Evolutionary conservation across 2,113 vertebrate species (phyloP).

Genomic region (Anseranas semipalmata): DNA sequence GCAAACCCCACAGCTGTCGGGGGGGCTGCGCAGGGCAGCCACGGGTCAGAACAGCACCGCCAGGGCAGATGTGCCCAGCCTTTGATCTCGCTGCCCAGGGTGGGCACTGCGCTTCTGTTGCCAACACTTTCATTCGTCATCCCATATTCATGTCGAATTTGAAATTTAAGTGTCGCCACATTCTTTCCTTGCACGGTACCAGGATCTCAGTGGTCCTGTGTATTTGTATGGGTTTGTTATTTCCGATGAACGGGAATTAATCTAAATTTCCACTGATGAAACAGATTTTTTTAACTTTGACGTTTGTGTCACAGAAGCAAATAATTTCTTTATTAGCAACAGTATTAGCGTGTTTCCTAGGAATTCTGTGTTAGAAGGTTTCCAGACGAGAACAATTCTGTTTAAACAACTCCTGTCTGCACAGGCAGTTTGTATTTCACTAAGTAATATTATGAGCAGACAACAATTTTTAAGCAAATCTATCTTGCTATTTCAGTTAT

Average conservation of each 20-base stretch:
- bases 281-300: neutral
- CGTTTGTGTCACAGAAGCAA: neutral
- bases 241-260: neutral
- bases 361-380: neutral
- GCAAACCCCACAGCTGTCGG: neutral
- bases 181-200: neutral
- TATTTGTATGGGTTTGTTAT: neutral
- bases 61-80: too few relatives aligned
- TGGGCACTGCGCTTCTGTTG: neutral
- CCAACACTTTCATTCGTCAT: neutral
- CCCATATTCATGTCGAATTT: neutral
- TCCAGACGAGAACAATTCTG: neutral
- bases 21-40: neutral
- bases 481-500: neutral
- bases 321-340: neutral
- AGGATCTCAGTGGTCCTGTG: neutral
- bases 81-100: neutral
- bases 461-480: neutral
- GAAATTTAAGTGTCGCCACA: neutral
- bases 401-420: neutral
- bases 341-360: neutral
- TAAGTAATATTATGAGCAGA: neutral
- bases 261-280: neutral
- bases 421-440: neutral
- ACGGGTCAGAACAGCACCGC: neutral